Conservation (phyloP, 1,140 invertebrate genomes). For the Pogonognathellus flavescens region DNA sequence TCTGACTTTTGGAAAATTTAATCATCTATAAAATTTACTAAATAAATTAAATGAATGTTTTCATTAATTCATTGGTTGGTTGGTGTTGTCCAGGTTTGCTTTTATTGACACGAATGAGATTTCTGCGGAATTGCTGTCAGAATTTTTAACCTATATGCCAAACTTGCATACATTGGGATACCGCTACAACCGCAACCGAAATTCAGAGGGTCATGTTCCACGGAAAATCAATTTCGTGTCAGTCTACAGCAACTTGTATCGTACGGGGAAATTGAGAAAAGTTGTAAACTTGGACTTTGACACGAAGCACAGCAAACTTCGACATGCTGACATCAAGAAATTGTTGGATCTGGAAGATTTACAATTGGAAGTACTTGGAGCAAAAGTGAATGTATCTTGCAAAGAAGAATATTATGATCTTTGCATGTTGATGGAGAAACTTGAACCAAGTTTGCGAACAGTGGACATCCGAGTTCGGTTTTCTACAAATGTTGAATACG, state of each 20-base stretch:
- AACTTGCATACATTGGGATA: slow-evolving; percentile 4
- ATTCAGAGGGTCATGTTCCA: background rate
- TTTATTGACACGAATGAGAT: slow-evolving; percentile 34
- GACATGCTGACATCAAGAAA: slow-evolving; percentile 9
- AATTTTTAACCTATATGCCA: slow-evolving; percentile 21
- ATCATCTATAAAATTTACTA: too few relatives aligned
- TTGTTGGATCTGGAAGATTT: slow-evolving; percentile 19
- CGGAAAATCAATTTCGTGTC: slow-evolving; percentile 12
- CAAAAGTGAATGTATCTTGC: background rate
- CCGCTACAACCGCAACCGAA: slow-evolving; percentile 4
- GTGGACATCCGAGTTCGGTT: slow-evolving; percentile 10
- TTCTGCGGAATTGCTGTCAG: background rate
- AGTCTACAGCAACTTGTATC: slow-evolving; percentile 6
- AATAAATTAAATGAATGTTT: too few relatives aligned
- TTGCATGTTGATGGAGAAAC: slow-evolving; percentile 4
- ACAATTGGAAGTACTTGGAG: background rate
- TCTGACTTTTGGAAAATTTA: too few relatives aligned
- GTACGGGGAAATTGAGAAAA: background rate
- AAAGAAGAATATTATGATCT: slow-evolving; percentile 16
- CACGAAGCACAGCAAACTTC: slow-evolving; percentile 9
- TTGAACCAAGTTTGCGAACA: slow-evolving; percentile 15
- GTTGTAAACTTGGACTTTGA: slow-evolving; percentile 28
- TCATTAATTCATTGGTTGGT: too few relatives aligned
- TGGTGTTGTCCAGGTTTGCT: slow-evolving; percentile 5
- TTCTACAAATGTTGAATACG: background rate